These are phyloP conservation scores for Xerus inauris DNA, from an alignment of 2,113 vertebrate species.

Conservation along the genomic window DNA sequence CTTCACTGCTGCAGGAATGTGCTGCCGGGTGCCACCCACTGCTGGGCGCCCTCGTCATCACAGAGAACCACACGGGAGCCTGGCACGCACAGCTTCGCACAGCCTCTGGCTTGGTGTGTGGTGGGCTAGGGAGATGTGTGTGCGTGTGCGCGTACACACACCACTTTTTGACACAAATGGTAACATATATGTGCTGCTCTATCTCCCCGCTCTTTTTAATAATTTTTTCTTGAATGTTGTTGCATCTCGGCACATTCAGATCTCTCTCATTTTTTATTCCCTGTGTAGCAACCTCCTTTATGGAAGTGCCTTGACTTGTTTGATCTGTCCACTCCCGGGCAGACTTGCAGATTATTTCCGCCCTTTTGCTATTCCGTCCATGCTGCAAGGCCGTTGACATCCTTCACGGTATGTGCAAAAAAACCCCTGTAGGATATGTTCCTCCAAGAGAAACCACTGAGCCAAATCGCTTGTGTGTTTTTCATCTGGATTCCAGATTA, in stretches of 20 bases:
- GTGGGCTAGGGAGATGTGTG: too few species aligned
- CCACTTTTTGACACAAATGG: not conserved
- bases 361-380: not conserved
- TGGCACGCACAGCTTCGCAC: fast-evolving
- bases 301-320: too few species aligned
- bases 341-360: not conserved
- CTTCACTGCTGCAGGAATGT: not conserved
- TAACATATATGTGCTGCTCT: too few species aligned
- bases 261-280: fast-evolving
- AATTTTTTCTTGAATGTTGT: too few species aligned
- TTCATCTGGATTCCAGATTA: not conserved
- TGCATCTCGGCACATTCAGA: not conserved
- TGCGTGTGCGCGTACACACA: fast-evolving
- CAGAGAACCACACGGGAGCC: not conserved
- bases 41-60: not conserved
- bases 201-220: not conserved
- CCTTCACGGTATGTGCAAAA: not conserved
- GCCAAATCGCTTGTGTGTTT: not conserved
- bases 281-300: fast-evolving
- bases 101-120: not conserved
- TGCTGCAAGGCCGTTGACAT: not conserved
- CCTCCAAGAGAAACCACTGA: not conserved
- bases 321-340: too few species aligned
- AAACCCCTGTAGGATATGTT: too few species aligned
- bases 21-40: too few species aligned